Base-by-base conservation (phyloP, 2,797 vertebrate species). In the Sebastolobus altivelis region DNA sequence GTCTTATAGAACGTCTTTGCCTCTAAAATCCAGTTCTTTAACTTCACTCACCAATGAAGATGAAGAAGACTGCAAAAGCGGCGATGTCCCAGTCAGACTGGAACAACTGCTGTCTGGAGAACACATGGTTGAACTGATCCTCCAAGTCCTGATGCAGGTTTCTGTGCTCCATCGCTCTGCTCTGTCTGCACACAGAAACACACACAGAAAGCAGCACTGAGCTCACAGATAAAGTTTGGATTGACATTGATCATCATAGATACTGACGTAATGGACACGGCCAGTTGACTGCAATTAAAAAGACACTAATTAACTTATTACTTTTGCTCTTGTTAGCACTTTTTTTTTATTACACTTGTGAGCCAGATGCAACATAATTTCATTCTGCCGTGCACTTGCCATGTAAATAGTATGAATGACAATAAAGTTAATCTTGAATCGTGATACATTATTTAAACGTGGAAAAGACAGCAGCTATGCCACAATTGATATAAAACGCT, bases 31-130 rank as follows among this genome's bases (percentile, higher is more conserved):
- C 18, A 20, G 16, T 52, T 52, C 8, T 52, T 8, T 20, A 52
- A 52, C 46, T 55, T 68, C 16, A 79, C 96, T 95, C 87, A 97
- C 97, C 96, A 0, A 96, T 90, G 70, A 97, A 97, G 54, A 93
- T 92, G 81, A 97, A 96, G 88, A 97, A 96, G 79, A 97, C 27
- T 0, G 92, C 93, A 2, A 96, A 97, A 1, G 96, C 95, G 0
- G 89, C 96, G 0, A 95, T 96, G 88, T 98, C 97, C 97, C 97
- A 98, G 69, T 94, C 88, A 0, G 96, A 97, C 92, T 97, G 96
- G 88, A 98, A 98, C 35, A 95, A 29, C 22, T 90, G 54, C 38
- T 97, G 79, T n/a, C 95, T 93, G 43, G 94, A 90, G 20, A 97
- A 35, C 10, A 95, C 93, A 61, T 97, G 96, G 1, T 91, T 92